Conservation (phyloP, 2,888 invertebrate species). For the Alentia gelatinosa region DNA sequence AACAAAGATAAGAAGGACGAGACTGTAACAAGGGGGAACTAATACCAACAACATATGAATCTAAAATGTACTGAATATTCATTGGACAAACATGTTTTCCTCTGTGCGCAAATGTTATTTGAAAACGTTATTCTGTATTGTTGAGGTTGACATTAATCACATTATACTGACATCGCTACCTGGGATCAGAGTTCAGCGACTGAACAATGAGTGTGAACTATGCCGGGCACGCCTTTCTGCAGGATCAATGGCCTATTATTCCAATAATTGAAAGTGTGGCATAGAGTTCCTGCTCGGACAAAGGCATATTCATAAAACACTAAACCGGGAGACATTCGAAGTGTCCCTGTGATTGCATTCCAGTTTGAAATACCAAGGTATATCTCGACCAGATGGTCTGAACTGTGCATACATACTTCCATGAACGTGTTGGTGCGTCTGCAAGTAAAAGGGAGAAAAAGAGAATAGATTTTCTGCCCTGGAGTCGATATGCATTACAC, state of each 20-base stretch:
- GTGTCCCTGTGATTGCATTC: background rate
- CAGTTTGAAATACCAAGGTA: background rate
- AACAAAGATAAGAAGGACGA: too few species aligned
- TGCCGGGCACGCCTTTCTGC: background rate
- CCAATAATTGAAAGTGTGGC: background rate
- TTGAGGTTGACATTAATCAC: background rate
- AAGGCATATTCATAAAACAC: background rate
- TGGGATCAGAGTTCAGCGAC: background rate
- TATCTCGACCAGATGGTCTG: background rate
- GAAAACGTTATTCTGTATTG: background rate
- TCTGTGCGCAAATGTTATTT: too few species aligned
- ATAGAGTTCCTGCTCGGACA: background rate
- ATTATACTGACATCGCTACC: background rate
- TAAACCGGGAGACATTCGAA: background rate
- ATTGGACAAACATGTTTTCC: too few species aligned
- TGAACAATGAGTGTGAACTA: background rate
- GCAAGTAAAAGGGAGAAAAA: background rate
- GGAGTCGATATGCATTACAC: conserved; percentile 1
- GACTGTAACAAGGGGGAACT: too few species aligned
- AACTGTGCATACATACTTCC: background rate
- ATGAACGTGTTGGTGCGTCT: background rate
- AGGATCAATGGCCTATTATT: background rate
- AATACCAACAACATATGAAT: too few species aligned
- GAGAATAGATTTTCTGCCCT: background rate
- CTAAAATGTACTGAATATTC: too few species aligned